phyloP scores from a whole-genome alignment of 1,140 invertebrate species.

The Homarus americanus region DNA sequence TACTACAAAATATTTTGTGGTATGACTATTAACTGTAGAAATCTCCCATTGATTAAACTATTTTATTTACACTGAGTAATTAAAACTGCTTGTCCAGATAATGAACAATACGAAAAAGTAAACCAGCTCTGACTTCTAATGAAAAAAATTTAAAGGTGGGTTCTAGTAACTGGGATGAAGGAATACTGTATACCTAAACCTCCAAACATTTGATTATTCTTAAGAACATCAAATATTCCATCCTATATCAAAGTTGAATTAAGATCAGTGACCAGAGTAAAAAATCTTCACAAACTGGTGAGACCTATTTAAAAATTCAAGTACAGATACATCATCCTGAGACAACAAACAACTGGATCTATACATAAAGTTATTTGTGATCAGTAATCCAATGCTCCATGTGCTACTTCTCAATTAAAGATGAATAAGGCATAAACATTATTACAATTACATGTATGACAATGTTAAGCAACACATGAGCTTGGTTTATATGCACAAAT shows the following conservation, averaged over 20 bases:
- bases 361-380: not conserved
- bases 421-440: not conserved
- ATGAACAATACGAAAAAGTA: not conserved
- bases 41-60: not conserved
- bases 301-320: not conserved
- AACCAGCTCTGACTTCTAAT: not conserved
- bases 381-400: not conserved
- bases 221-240: not conserved
- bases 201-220: slow-evolving; percentile 6
- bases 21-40: not conserved
- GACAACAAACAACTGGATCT: not conserved
- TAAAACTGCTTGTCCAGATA: not conserved
- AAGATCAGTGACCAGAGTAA: not conserved
- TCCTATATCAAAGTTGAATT: not conserved
- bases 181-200: not conserved
- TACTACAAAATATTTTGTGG: not conserved
- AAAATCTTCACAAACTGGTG: not conserved
- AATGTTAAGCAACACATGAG: not conserved
- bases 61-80: not conserved
- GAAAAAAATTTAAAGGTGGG: not conserved
- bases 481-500: not conserved
- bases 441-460: not conserved
- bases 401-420: not conserved
- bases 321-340: not conserved
- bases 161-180: not conserved